Evolutionary conservation across 2,113 vertebrate genomes (phyloP), one percentile per base, ranked within the genome.

Genomic region (Atractosteus spatula): DNA sequence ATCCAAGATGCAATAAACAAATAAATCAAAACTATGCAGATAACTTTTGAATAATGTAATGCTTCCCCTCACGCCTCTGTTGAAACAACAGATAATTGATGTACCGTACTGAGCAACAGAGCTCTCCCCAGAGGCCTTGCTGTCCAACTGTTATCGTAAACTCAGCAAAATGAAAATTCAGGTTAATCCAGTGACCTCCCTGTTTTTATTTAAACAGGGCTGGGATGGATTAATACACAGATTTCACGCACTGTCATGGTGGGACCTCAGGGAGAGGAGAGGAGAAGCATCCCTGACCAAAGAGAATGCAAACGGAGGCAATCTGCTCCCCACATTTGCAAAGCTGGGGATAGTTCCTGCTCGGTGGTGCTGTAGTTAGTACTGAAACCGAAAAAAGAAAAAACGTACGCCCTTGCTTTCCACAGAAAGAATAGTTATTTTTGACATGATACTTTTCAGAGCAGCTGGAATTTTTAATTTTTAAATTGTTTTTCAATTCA

Each of bases 201-300:
- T 41, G 62, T 8, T 64, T 59, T 64, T 64, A 64, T 64, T 43
- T 59, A 59, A 59, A 13, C 3, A 6, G 13, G 12, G 57, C 12
- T 14, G 57, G 13, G 56, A n/a, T 59, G 56, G 56, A 59, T 64
- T 64, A 64, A 64, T 64, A 29, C 57, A 42, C 62, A 41, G 17
- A 1, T 7, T 64, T 64, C 62, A 41, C 29, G 10, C 17, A 41
- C 17, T 41, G 62, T 11, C 62, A 64, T 7, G 47, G 62, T 29
- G 6, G 17, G n/a, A 43, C 62, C 62, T 41, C 62, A 4, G 17
- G 29, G 62, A 41, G n/a, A 16, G 62, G 13, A 7, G 4, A 8
- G 16, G 29, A 29, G 62, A 64, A 64, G 16, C 62, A 41, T 41
- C 17, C n/a, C 62, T 41, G 41, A 64, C 57, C 6, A 41, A 41